phyloP scores from a whole-genome alignment of 2,113 vertebrate species.

The Percina caprodes region DNA sequence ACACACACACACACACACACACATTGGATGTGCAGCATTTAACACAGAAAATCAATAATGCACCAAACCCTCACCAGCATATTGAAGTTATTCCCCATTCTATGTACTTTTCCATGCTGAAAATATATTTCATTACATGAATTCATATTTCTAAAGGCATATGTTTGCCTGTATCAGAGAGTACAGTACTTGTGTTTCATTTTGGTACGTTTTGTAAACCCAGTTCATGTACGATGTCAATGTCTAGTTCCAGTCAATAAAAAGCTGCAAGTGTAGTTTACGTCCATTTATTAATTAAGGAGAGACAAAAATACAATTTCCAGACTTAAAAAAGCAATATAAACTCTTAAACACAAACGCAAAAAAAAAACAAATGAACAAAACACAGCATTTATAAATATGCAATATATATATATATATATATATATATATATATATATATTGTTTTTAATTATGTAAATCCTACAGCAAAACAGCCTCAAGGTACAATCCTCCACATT shows the following conservation, averaged over 20 bases:
- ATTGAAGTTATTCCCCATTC: too few species aligned
- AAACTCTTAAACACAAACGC: background rate
- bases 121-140: too few species aligned
- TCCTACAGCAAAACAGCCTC: conserved; percentile 28
- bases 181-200: background rate
- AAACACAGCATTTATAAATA: too few species aligned
- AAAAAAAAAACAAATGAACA: background rate
- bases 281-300: background rate
- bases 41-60: background rate
- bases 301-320: too few species aligned
- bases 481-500: conserved; percentile 13
- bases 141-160: background rate
- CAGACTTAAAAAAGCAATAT: too few species aligned
- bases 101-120: too few species aligned
- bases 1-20: background rate
- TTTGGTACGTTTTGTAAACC: background rate
- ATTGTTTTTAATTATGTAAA: too few species aligned
- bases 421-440: background rate
- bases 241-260: too few species aligned
- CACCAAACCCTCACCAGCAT: too few species aligned
- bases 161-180: too few species aligned
- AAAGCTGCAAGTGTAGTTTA: background rate
- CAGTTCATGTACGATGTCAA: too few species aligned
- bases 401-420: background rate
- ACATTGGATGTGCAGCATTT: background rate